Base-by-base conservation (phyloP, 2,797 vertebrate species). In the Tenualosa thibaudeaui region DNA sequence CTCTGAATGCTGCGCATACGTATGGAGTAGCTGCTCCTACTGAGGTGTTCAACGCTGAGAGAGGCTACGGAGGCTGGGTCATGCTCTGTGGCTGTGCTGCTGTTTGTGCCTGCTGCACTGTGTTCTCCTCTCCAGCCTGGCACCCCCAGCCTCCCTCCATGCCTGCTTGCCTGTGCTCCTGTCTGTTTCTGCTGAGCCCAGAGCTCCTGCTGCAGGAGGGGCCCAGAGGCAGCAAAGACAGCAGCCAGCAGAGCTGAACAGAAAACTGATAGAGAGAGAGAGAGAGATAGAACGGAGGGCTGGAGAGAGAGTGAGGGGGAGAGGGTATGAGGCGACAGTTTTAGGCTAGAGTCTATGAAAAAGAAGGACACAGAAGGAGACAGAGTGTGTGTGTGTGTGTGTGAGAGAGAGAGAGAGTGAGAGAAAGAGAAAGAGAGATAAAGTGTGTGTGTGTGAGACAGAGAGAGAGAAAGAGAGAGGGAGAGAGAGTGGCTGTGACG, bases 111-210 rank as follows among this genome's bases (percentile, higher is more conserved):
- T n/a, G 46, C 46, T 46, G 46, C n/a, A 31, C 26, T 13, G 24
- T 31, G 26, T 24, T 10, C 62, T 31, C 65, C 12, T 37, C 65
- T 37, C 65, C 4, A 19, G 40, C 15, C 40, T 46, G 71, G 26
- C 15, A 19, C 71, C 19, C 71, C 71, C 31, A 40, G 68, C 2
- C 62, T 60, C 19, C 58, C 58, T 90, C 89, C 90, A 87, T 9
- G 50, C 58, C 58, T 62, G 60, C 62, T 24, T 90, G 89, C 90
- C 88, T 50, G 50, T 86, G 84, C 90, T 87, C 87, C 84, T 87
- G 56, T 84, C 53, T 5, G 43, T 81, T 89, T 89, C 92, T 92
- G 93, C 93, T 93, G 93, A 91, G 91, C 84, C 87, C 88, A 88
- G 87, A 91, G 85, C 86, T 84, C 37, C 81, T 65, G 90, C 87